These are phyloP conservation scores for Saguinus imperator DNA, from an alignment of 2,113 vertebrate species.

Conservation along the genomic window DNA sequence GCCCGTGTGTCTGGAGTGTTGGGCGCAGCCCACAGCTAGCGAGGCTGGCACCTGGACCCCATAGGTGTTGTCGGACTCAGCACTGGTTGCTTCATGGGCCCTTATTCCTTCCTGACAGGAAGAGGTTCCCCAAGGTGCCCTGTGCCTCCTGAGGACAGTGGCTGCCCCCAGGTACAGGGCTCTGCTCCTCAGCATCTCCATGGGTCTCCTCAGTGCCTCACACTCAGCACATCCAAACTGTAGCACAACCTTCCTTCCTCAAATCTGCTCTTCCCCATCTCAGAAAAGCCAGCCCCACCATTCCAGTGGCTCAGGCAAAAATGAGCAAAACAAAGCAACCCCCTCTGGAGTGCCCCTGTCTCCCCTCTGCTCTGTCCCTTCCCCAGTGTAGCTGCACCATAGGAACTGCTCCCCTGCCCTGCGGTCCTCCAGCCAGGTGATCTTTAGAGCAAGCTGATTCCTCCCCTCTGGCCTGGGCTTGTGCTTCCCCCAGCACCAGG, in stretches of 20 bases:
- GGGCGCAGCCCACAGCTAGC: not conserved
- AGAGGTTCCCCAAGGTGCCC: not conserved
- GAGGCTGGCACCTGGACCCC: not conserved
- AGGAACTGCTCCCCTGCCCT: not conserved
- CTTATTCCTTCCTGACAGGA: not conserved
- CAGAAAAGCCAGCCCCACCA: not conserved
- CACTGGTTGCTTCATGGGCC: not conserved
- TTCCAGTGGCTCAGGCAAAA: not conserved
- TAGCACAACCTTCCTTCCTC: not conserved
- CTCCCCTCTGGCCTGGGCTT: not conserved
- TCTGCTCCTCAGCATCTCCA: not conserved
- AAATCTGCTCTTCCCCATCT: not conserved
- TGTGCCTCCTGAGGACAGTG: not conserved
- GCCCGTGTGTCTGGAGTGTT: not conserved
- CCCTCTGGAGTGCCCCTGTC: not conserved
- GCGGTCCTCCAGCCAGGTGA: not conserved
- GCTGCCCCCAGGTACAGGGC: not conserved
- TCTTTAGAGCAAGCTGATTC: not conserved
- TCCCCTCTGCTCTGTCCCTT: not conserved
- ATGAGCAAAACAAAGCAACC: not conserved
- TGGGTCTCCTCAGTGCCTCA: not conserved
- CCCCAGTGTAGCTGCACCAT: not conserved
- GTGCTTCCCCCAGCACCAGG: not conserved
- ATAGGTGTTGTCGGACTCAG: accelerated
- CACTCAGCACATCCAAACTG: not conserved